Base-by-base conservation (phyloP, 1,140 invertebrate species). In the Phortica variegata region DNA sequence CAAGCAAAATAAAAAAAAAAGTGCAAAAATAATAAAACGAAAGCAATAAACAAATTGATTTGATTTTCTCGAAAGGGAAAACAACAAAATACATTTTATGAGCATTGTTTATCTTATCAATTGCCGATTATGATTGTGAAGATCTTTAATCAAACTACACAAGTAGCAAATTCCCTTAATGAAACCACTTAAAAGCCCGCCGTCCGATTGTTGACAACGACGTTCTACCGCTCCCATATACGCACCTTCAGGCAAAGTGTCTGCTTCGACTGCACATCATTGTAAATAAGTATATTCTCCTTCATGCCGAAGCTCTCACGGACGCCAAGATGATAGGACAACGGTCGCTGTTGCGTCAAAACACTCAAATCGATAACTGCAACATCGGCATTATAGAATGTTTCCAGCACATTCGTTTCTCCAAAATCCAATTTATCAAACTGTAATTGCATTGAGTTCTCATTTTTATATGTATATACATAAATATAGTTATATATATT, bases 301-400 rank as follows among this genome's bases (percentile, higher is more conserved):
- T 93, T 96, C 95, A 99, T 99, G 37, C 90, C 90, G 82, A 98
- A 98, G 76, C 93, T 97, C 77, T 99, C 96, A 45, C 97, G 79
- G 1, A 99, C 93, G 19, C 96, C 97, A 32, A 99, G 83, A 77
- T 98, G 95, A 80, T 99, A 99, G 63, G 96, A 93, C 17, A 99
- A 79, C 0, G 93, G 86, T 61, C 87, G 90, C 75, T 95, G 91
- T 78, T 97, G 95, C 23, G 89, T 73, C 65, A 91, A 85, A 37
- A 96, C 79, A 33, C 92, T 95, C 56, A 99, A 82, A 80, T 99
- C 97, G 21, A 99, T 92, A 17, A 99, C 83, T 1, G 92, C 95
- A 18, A 98, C 93, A 81, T 99, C 97, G 1, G 96, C 95, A 84
- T 97, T 96, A 77, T 98, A 97, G 77, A 92, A 91, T 63, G 84